A percentile compares a stretch with the other conserved stretches of the same genome.
These are phyloP conservation scores for Sebastes alutus DNA, from an alignment of 2,797 vertebrate species.

Conservation along the genomic window DNA sequence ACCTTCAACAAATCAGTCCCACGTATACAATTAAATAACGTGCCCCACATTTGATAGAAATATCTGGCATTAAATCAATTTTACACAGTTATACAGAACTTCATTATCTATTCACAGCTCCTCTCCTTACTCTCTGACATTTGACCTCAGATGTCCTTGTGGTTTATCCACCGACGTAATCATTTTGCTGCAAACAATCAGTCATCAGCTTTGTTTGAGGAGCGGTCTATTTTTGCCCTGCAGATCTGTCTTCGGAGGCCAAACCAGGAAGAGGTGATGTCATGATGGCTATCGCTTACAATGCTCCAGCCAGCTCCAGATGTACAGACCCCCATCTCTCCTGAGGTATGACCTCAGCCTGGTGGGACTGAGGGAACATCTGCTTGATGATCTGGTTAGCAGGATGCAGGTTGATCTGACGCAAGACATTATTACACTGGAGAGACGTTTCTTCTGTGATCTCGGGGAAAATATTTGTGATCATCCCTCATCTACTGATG, in stretches of 20 bases:
- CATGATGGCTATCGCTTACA: conserved; percentile 93
- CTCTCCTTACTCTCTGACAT: conserved; percentile 26
- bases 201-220: conserved; percentile 77
- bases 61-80: conserved; percentile 9
- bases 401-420: conserved; percentile 71
- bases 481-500: background rate
- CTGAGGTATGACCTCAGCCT: conserved; percentile 91
- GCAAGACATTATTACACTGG: conserved; percentile 29
- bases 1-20: background rate
- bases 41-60: background rate
- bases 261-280: conserved; percentile 94
- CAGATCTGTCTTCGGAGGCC: conserved; percentile 84
- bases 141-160: conserved; percentile 33
- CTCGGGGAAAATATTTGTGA: background rate
- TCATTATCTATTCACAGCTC: conserved; percentile 9
- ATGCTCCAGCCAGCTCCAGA: conserved; percentile 83
- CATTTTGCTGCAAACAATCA: conserved; percentile 66
- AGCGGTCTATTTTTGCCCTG: conserved; percentile 78
- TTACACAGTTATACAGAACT: background rate
- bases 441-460: conserved; percentile 14
- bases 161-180: conserved; percentile 45
- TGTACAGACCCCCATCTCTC: conserved; percentile 75
- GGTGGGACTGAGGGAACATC: conserved; percentile 88
- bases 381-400: conserved; percentile 80
- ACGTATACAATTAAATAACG: background rate